Evolutionary conservation across 2,113 vertebrate species (phyloP).

Genomic region (Dromaius novaehollandiae): DNA sequence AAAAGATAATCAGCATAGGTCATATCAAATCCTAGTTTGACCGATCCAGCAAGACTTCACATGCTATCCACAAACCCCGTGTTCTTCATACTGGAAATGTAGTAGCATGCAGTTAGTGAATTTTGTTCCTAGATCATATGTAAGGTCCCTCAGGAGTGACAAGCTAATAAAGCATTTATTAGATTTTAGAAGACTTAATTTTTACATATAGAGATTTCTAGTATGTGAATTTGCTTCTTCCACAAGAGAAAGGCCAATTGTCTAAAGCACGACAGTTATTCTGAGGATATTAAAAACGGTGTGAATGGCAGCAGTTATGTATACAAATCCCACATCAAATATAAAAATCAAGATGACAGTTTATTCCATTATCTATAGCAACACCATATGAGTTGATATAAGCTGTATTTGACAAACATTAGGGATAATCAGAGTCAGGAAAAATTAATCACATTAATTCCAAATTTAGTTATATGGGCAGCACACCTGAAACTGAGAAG

Average conservation of each 20-base stretch:
- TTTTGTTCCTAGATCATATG: neutral
- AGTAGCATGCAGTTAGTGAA: no score
- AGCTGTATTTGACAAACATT: neutral
- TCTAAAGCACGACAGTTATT: neutral
- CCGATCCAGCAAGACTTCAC: neutral
- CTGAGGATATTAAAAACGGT: neutral
- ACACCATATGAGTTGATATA: neutral
- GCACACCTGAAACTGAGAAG: neutral
- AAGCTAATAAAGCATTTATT: neutral
- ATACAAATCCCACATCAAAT: neutral
- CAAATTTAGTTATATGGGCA: neutral
- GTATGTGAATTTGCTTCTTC: neutral
- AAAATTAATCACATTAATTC: neutral
- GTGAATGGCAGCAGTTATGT: neutral
- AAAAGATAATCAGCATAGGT: neutral
- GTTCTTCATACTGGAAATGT: neutral
- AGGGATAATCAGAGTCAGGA: neutral
- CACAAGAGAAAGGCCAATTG: neutral
- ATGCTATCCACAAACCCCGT: neutral
- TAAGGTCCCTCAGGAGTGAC: neutral
- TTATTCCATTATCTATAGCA: neutral
- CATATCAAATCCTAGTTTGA: neutral
- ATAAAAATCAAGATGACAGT: neutral
- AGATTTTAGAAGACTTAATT: neutral
- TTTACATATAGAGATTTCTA: neutral